Percentiles rank a stretch among this genome's conserved stretches.
phyloP scores from a whole-genome alignment of 2,797 vertebrate genomes.

The Triplophysa bombifrons region DNA sequence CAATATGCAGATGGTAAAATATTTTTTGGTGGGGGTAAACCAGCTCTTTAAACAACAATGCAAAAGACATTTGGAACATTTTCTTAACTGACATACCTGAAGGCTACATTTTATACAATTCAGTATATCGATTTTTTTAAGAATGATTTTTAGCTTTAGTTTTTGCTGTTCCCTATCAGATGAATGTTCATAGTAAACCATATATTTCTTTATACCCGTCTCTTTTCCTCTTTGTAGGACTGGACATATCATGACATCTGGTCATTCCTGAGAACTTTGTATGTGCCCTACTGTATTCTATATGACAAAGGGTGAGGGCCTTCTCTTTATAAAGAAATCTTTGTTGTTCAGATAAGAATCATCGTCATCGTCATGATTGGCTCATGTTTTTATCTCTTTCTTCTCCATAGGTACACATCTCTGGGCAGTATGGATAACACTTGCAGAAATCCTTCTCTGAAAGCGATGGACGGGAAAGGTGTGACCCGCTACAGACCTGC shows the following conservation, averaged over 20 bases:
- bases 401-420: conserved; percentile 85
- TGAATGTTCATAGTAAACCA: no score
- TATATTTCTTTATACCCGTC: no score
- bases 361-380: conserved; percentile 1
- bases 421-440: conserved; percentile 93
- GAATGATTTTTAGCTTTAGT: no score
- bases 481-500: conserved; percentile 82
- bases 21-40: no score
- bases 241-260: conserved; percentile 97
- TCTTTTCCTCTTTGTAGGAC: conserved; percentile 75
- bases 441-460: conserved; percentile 79
- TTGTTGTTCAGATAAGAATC: neutral
- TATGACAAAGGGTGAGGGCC: conserved; percentile 91
- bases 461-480: conserved; percentile 75
- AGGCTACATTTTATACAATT: no score
- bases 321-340: neutral
- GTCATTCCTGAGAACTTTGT: conserved; percentile 89
- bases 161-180: no score
- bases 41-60: no score
- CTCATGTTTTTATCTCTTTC: neutral
- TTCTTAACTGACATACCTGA: no score
- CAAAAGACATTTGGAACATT: no score
- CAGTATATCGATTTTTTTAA: no score
- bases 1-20: no score
- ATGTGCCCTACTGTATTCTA: conserved; percentile 94